Base-by-base conservation (phyloP, 37 sponge, comb jelly and placozoan species). In the Petrosia ficiformis region DNA sequence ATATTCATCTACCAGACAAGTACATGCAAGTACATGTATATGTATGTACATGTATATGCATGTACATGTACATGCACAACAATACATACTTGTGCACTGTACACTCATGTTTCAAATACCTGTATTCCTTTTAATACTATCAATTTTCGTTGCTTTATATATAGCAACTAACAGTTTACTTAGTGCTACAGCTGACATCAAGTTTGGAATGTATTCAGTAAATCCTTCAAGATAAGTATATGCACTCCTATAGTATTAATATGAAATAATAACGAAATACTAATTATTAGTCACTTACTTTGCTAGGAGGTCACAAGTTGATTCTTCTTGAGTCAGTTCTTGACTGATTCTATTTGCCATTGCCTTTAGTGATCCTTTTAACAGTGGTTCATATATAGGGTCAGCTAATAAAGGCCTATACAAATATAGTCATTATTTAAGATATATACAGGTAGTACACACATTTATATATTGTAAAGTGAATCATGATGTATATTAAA, bases 101-200 rank as follows among this genome's bases (percentile, higher is more conserved):
- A n/a, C n/a, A n/a, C n/a, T n/a, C n/a, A n/a, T n/a, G n/a, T n/a
- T n/a, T n/a, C n/a, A n/a, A n/a, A n/a, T n/a, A n/a, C n/a, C n/a
- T n/a, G n/a, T n/a, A n/a, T n/a, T n/a, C n/a, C n/a, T n/a, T n/a
- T n/a, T n/a, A n/a, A n/a, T n/a, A n/a, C n/a, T n/a, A 52, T 43
- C 58, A 29, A 70, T 64, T 44, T 80, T 68, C 56, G 73, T 77
- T 2, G 76, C 42, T 56, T 81, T 90, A 29, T 69, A 74, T 34
- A 90, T 30, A 38, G 77, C 60, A 19, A 90, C 90, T 14, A 90
- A 44, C 26, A 81, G 75, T 66, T 78, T 84, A 21, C 59, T 74
- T 3, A 85, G 74, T 0, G 61, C 28, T 25, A 81, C 82, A 0
- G 79, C 81, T 39, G 66, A 77, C 25, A 82, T 28, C 21, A 90